phyloP scores from a whole-genome alignment of 2,113 vertebrate genomes.

The Nipponia nippon region DNA sequence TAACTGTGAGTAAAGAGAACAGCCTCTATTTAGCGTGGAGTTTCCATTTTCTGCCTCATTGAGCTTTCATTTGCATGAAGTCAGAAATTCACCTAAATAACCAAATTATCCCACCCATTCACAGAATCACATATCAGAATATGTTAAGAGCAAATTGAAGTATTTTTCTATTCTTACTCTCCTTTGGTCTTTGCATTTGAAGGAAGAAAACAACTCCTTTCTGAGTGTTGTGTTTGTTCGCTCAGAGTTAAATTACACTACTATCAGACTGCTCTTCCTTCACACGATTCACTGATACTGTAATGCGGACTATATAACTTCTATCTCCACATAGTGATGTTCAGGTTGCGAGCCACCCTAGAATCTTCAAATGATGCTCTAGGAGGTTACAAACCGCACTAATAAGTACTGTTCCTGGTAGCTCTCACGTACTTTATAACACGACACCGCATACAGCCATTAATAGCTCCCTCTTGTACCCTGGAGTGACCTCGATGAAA shows the following conservation, averaged over 20 bases:
- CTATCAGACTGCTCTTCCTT: neutral
- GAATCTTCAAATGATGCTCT: neutral
- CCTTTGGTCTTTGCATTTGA: neutral
- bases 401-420: neutral
- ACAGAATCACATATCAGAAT: neutral
- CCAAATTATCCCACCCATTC: neutral
- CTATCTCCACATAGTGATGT: neutral
- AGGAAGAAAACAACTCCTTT: neutral
- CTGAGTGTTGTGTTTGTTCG: neutral
- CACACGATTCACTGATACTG: neutral
- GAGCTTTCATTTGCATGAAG: constrained; percentile 9
- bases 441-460: neutral
- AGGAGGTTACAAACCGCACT: neutral
- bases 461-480: neutral
- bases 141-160: neutral
- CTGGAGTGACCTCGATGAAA: neutral
- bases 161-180: neutral
- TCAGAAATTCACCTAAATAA: constrained; percentile 27
- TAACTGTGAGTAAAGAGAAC: constrained; percentile 29
- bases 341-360: neutral
- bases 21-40: neutral
- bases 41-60: constrained; percentile 40
- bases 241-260: neutral
- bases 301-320: neutral
- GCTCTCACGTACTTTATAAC: neutral